Evolutionary conservation across 2,797 vertebrate species (phyloP), one percentile per base, ranked within the genome.

Genomic region (Tangara arthus): DNA sequence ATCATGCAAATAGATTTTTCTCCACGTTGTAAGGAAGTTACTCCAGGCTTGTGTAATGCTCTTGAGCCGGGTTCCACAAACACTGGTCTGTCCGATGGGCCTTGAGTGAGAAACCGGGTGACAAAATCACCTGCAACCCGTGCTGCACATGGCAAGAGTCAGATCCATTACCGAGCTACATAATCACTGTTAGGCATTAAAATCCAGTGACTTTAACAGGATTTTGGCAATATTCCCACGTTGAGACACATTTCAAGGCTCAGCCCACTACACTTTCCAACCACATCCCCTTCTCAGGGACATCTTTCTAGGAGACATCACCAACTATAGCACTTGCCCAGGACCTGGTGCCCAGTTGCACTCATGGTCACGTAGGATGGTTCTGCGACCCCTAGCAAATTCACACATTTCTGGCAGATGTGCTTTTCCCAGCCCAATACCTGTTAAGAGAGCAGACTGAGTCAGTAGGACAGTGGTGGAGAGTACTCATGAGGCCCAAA

Each of bases 71-170:
- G 4, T 89, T 70, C 89, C 76, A 79, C 78, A 70, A 78, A 95
- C 82, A 39, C 9, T 0, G 0, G 86, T 53, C 56, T 92, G 82
- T 72, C 70, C 1, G 0, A 95, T 1, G 3, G 2, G 20, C 72
- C 41, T 61, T 3, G 1, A 89, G 39, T 57, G 86, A 84, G 72
- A 94, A 96, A 84, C 47, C 1, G 1, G n/a, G 85, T 65, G 34
- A 82, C 3, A 12, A 61, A 85, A 76, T 24, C 59, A 92, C 66
- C 85, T 82, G 79, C 76, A 55, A 82, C 44, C 50, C 4, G 3
- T 1, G 1, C 35, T 0, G 0, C 23, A 41, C 52, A 15, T 26
- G 42, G 41, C 20, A 5, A 55, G 78, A 59, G n/a, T 7, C 0
- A 0, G 60, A 59, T 41, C 41, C 70, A 35, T 55, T 37, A 57